Conservation (phyloP, 2,797 vertebrate species). For the Steatocranus sp. region DNA sequence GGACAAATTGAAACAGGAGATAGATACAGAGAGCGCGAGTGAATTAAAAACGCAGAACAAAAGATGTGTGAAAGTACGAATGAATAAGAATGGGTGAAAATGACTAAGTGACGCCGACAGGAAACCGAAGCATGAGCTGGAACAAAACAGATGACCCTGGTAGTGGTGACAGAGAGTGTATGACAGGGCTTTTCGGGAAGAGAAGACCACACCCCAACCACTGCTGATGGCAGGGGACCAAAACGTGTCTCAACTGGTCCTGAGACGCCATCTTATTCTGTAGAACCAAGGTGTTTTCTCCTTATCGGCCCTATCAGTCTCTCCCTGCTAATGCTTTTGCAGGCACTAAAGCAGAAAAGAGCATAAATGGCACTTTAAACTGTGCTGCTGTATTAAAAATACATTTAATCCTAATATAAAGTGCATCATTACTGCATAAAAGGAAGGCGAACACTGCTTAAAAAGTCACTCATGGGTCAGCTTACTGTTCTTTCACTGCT, state of each 20-base stretch:
- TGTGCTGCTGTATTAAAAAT: not conserved
- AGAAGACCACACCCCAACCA: conserved; percentile 57
- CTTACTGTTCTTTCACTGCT: conserved; percentile 31
- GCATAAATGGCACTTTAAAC: conserved; percentile 6
- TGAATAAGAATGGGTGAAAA: not conserved
- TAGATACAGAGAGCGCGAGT: not conserved
- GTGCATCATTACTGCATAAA: conserved; percentile 13
- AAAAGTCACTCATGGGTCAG: conserved; percentile 43
- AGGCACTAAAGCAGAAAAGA: not conserved
- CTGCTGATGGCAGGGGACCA: conserved; percentile 36
- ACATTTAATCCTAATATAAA: conserved; percentile 20
- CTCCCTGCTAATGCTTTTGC: conserved; percentile 1
- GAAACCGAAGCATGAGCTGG: conserved; percentile 57
- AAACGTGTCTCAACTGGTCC: conserved; percentile 12
- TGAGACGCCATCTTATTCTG: not conserved
- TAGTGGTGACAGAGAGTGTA: conserved; percentile 8
- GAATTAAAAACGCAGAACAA: not conserved
- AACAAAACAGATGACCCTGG: conserved; percentile 43
- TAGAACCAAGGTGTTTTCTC: conserved; percentile 39
- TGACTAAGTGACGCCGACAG: conserved; percentile 25
- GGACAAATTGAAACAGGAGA: not conserved
- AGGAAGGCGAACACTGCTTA: conserved; percentile 1
- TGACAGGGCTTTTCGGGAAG: conserved; percentile 54
- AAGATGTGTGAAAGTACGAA: not conserved
- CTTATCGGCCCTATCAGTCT: conserved; percentile 1